phyloP scores from a whole-genome alignment of 2,113 vertebrate genomes.

The Petrocephalus microphthalmus region DNA sequence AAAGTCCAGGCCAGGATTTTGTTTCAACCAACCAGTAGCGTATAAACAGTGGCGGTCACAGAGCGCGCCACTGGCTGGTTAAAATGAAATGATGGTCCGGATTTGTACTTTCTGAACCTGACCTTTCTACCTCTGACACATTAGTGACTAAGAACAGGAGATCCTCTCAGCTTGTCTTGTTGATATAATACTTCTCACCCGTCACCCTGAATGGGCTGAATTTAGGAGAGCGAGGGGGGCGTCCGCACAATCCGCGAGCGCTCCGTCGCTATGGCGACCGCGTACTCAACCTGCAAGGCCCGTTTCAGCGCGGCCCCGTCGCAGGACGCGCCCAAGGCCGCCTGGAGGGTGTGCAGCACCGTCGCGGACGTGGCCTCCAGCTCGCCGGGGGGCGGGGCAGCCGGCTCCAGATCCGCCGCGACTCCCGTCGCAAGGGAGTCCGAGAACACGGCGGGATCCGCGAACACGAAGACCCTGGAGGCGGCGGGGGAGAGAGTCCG shows the following conservation, averaged over 20 bases:
- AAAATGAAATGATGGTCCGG: neutral
- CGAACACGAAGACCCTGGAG: conserved; percentile 79
- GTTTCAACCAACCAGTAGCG: neutral
- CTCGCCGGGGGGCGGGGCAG: conserved; percentile 43
- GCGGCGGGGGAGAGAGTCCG: neutral
- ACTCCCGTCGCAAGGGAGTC: conserved; percentile 64
- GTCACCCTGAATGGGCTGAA: neutral
- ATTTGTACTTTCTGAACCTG: neutral
- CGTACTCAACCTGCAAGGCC: conserved; percentile 67
- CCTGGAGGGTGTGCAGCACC: conserved; percentile 73
- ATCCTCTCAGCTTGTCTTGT: neutral
- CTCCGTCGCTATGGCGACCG: neutral
- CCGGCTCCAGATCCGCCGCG: conserved; percentile 60
- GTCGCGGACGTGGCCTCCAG: conserved; percentile 67
- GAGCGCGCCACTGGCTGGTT: neutral
- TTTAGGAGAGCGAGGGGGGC: neutral
- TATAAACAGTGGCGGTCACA: neutral
- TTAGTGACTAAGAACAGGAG: neutral
- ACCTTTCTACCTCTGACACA: neutral
- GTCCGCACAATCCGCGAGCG: neutral
- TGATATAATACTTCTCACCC: no score
- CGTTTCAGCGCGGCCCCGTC: conserved; percentile 45
- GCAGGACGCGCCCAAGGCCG: conserved; percentile 64
- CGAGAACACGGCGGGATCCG: conserved; percentile 75
- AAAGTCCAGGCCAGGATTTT: neutral